phyloP scores from a whole-genome alignment of 30 jellyfish, hydroid and myxozoan species.

The Turritopsis dohrnii region DNA sequence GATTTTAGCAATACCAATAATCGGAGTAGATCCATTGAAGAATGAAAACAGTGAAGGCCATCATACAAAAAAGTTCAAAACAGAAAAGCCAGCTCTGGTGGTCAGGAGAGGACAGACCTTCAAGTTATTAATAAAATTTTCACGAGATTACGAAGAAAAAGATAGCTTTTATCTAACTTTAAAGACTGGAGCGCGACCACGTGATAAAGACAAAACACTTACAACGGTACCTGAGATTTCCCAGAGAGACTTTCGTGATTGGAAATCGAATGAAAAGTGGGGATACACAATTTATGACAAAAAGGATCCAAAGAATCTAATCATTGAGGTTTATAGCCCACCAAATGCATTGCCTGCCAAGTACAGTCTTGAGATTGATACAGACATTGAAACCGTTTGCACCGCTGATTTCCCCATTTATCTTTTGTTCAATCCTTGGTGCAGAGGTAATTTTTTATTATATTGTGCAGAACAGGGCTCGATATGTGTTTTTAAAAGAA shows the following conservation, averaged over 20 bases:
- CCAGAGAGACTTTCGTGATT: not conserved
- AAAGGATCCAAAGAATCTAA: slow-evolving; percentile 15
- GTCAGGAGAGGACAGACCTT: slow-evolving; percentile 36
- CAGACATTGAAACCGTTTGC: slow-evolving; percentile 43
- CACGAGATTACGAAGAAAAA: slow-evolving; percentile 22
- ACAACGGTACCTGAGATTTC: not conserved
- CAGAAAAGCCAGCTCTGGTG: slow-evolving; percentile 18
- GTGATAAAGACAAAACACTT: slow-evolving; percentile 27
- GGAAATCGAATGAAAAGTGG: slow-evolving; percentile 22
- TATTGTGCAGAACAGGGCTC: no score
- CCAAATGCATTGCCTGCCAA: slow-evolving; percentile 59
- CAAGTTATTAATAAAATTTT: not conserved
- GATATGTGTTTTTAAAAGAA: no score
- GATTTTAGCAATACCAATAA: not conserved
- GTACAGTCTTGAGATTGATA: slow-evolving; percentile 55
- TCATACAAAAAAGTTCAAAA: slow-evolving; percentile 23
- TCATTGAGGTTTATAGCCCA: slow-evolving; percentile 66
- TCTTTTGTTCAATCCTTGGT: slow-evolving; percentile 92
- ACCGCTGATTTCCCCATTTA: slow-evolving; percentile 35
- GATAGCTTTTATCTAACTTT: slow-evolving; percentile 22
- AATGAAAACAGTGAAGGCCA: not conserved
- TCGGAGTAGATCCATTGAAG: not conserved
- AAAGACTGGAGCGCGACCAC: slow-evolving; percentile 41
- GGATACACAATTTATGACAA: not conserved
- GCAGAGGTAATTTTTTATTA: slow-evolving; percentile 45